phyloP scores from a whole-genome alignment of 2,113 vertebrate species.

The Laterallus jamaicensis region DNA sequence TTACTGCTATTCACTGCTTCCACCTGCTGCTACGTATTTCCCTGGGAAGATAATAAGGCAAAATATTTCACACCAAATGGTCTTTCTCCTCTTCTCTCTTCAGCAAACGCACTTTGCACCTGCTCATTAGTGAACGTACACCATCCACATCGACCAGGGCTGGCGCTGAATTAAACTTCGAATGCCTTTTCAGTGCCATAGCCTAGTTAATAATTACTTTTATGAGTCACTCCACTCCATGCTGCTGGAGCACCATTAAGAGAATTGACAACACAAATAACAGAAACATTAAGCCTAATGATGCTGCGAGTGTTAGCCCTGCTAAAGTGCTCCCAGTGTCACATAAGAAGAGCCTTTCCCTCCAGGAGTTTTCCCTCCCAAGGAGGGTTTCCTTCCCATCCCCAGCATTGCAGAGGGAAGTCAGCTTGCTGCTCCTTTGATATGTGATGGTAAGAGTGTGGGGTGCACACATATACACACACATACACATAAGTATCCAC shows the following conservation, averaged over 20 bases:
- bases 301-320: not conserved
- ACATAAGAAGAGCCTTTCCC: not conserved
- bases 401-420: not conserved
- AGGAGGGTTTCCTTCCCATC: not conserved
- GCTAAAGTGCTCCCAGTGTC: not conserved
- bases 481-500: accelerated
- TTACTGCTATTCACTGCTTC: not conserved
- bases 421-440: not conserved
- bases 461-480: not conserved
- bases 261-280: conserved; percentile 63
- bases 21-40: not conserved
- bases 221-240: conserved; percentile 59
- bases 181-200: conserved; percentile 46
- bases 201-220: conserved; percentile 57
- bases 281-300: conserved; percentile 62
- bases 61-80: not conserved
- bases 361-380: not conserved
- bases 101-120: not conserved
- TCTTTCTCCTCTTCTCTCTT: not conserved
- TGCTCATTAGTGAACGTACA: not conserved
- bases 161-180: not conserved
- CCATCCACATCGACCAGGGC: not conserved
- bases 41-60: not conserved
- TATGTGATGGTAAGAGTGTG: not conserved
- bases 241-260: conserved; percentile 52